Base-by-base conservation (phyloP, 2,888 invertebrate species). In the Chalcis sispes region DNA sequence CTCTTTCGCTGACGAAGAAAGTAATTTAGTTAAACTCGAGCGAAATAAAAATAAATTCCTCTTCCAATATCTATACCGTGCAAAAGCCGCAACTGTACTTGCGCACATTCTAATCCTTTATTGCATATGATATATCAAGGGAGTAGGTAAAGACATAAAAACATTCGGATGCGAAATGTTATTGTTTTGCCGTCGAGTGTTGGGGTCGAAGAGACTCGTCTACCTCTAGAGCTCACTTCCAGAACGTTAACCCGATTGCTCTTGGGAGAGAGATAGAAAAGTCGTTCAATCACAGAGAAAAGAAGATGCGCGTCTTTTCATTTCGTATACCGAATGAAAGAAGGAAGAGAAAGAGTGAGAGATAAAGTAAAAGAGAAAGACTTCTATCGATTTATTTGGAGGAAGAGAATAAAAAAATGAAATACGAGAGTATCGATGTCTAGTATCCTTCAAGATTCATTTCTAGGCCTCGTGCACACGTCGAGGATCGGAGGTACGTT, bases 351-450 rank as follows among this genome's bases (percentile, higher is more conserved):
- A 2, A n/a, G 13, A 46, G 46, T 10, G 46, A n/a, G 18, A 20
- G 46, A n/a, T 10, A 46, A 15, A 46, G 46, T 8, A 27, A 40
- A 29, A 18, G 27, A 46, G 27, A 42, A 5, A 62, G 46, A 42
- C n/a, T 10, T 23, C 62, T 66, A 66, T 66, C 65, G 54, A 66
- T 66, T 40, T 65, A 15, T 50, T 40, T 36, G 3, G 4, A 10
- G n/a, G n/a, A n/a, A n/a, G n/a, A n/a, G n/a, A n/a, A n/a, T n/a
- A 66, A 40, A 66, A 66, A 66, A 13, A 66, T 66, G 65, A 66
- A 66, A 66, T 66, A 66, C 52, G 40, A 1, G 50, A 66, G 52
- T 66, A 66, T 66, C 65, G 65, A 66, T 52, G 65, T 52, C 52
- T 66, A 54, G 23, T 66, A 66, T 66, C 36, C 48, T 25, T 54